Percentiles rank a stretch among this genome's conserved stretches.
Conservation (phyloP, 2,113 vertebrate genomes). For the Prunella himalayana region DNA sequence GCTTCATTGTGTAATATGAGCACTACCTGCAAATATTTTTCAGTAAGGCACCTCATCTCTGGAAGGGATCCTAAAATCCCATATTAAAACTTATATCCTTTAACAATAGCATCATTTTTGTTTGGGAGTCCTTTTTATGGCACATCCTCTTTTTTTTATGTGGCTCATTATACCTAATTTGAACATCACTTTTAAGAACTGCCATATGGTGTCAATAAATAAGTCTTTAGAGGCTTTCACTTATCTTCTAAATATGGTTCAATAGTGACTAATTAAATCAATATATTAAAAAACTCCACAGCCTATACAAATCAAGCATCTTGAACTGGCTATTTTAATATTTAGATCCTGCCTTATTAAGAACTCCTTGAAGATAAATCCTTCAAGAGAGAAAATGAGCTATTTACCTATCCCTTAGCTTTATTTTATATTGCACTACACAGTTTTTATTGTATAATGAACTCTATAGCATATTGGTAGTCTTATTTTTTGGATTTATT, state of each 20-base stretch:
- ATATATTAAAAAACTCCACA: slow-evolving; percentile 24
- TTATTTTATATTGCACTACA: not conserved
- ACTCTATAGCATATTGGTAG: not conserved
- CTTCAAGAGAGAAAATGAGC: not conserved
- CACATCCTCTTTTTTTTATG: slow-evolving; percentile 19
- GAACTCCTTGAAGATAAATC: not conserved
- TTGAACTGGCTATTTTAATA: not conserved
- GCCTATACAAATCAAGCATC: slow-evolving; percentile 6
- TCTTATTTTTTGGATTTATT: not conserved
- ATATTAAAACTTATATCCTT: not conserved
- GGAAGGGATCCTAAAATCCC: not conserved
- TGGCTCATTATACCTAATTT: slow-evolving; percentile 57
- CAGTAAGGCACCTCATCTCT: not conserved
- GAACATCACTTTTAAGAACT: slow-evolving; percentile 30
- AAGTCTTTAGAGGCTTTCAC: slow-evolving; percentile 48
- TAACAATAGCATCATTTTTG: not conserved
- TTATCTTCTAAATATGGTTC: slow-evolving; percentile 60
- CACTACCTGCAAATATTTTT: not conserved
- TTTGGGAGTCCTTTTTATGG: slow-evolving; percentile 28
- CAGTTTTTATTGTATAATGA: not conserved
- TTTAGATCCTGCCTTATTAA: slow-evolving; percentile 39
- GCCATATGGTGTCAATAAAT: slow-evolving; percentile 68
- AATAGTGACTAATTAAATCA: slow-evolving; percentile 66
- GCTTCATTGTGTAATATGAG: not conserved
- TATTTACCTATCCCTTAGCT: not conserved